Base-by-base conservation (phyloP, 1,140 invertebrate genomes). In the Brachionus manjavacas region DNA sequence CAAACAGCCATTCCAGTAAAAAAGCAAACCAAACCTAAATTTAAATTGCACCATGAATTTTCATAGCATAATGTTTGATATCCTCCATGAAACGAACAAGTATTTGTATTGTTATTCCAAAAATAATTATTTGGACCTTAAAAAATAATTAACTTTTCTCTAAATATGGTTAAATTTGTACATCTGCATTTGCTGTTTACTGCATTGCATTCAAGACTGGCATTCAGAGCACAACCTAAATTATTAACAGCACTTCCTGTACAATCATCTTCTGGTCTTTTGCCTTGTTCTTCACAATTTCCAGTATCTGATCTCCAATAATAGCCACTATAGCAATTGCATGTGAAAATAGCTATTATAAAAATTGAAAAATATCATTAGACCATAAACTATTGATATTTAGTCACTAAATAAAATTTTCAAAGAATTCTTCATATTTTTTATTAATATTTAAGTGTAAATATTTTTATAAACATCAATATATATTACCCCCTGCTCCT, bases 31-130 rank as follows among this genome's bases (percentile, higher is more conserved):
- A 81, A 46, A n/a, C 8, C 8, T 23, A 64, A 20, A 28, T 2
- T 23, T 46, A 55, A 35, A 68, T 81, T 64, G 31, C 79, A 81
- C 79, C 79, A 81, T 43, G 79, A 35, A 46, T 64, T 14, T 28
- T 41, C 79, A 46, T 66, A 81, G 52, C 79, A 81, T 31, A 25
- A 14, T 3, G 31, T 23, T 64, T 43, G 31, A 28, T 81, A 81
- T 39, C 79, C 79, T 81, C 79, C 52, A 4, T 31, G n/a, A 20
- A n/a, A 20, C 12, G 14, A 25, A 46, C 79, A 81, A 43, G 41
- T 46, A 6, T 68, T 68, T 16, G 79, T 81, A 23, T 81, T 68
- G 28, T 81, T 81, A 43, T 81, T 81, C 52, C 52, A 81, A 68
- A 41, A 81, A 12, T 64, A 43, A 28, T 60, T 66, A 8, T 25